These are phyloP conservation scores for Matsumurasca onukii DNA, from an alignment of 1,140 invertebrate species.

Conservation along the genomic window DNA sequence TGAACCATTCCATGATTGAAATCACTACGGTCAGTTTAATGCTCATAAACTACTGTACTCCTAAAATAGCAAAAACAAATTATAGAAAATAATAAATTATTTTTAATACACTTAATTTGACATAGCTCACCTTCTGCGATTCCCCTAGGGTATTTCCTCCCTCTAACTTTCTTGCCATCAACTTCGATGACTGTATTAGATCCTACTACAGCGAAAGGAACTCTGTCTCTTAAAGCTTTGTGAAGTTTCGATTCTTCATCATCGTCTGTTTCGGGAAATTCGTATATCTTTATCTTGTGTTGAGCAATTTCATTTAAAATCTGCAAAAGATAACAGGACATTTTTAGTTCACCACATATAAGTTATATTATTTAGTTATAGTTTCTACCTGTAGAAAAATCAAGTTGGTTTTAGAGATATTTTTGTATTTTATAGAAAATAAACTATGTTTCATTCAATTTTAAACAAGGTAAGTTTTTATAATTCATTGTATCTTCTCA, in stretches of 20 bases:
- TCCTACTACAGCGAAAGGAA: slow-evolving; percentile 99
- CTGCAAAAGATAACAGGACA: slow-evolving; percentile 55
- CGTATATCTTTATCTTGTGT: slow-evolving; percentile 99
- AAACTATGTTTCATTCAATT: background rate
- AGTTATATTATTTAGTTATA: too few relatives aligned
- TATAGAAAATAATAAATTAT: background rate
- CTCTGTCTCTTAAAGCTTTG: slow-evolving; percentile 74
- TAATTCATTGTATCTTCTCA: too few relatives aligned
- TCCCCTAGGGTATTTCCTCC: slow-evolving; percentile 97
- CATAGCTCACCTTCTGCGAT: slow-evolving; percentile 77
- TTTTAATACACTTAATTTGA: background rate
- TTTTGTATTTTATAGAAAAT: background rate
- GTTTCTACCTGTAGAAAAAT: too few relatives aligned
- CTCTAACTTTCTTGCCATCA: slow-evolving; percentile 84
- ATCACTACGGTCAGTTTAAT: too few relatives aligned
- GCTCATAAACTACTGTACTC: too few relatives aligned
- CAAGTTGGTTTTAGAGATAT: background rate
- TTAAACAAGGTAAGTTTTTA: too few relatives aligned
- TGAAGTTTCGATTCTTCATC: slow-evolving; percentile 69
- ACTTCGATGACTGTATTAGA: slow-evolving; percentile 93
- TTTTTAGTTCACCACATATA: too few relatives aligned
- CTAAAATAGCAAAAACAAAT: too few relatives aligned
- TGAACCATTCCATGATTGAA: too few relatives aligned
- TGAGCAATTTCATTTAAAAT: slow-evolving; percentile 96
- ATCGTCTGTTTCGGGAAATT: slow-evolving; percentile 86